Percentiles rank a stretch among this genome's conserved stretches.
Evolutionary conservation across 2,888 invertebrate genomes (phyloP).

Genomic region (Carabus problematicus): DNA sequence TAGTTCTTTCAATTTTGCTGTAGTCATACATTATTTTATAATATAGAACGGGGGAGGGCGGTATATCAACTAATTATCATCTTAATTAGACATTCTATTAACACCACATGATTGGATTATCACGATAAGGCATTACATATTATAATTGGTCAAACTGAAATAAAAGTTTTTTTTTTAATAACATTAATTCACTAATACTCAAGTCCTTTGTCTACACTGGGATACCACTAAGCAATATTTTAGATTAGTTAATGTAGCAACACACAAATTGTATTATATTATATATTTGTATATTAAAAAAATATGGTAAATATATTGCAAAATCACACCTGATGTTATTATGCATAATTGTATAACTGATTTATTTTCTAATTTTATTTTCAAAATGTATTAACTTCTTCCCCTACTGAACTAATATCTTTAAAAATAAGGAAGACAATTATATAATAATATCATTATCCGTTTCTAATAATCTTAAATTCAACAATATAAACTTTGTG

Average conservation of each 20-base stretch:
- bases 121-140: no score
- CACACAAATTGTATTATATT: no score
- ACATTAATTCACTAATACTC: background rate
- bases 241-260: background rate
- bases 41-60: background rate
- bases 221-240: no score
- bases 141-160: background rate
- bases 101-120: no score
- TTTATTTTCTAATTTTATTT: conserved; percentile 2
- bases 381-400: no score
- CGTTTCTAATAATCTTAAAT: conserved; percentile 22
- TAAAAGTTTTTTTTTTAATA: background rate
- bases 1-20: no score
- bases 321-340: background rate
- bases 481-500: conserved; percentile 30
- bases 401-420: conserved; percentile 15
- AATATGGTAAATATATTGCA: no score
- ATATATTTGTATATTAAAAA: no score
- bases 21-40: background rate
- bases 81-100: background rate
- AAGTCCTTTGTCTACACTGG: no score
- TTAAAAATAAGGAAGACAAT: conserved; percentile 42
- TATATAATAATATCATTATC: conserved; percentile 28
- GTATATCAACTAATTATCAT: background rate
- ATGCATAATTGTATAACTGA: conserved; percentile 3